These are phyloP conservation scores for Agrochola lychnidis DNA, from an alignment of 2,888 invertebrate genomes.

Conservation along the genomic window DNA sequence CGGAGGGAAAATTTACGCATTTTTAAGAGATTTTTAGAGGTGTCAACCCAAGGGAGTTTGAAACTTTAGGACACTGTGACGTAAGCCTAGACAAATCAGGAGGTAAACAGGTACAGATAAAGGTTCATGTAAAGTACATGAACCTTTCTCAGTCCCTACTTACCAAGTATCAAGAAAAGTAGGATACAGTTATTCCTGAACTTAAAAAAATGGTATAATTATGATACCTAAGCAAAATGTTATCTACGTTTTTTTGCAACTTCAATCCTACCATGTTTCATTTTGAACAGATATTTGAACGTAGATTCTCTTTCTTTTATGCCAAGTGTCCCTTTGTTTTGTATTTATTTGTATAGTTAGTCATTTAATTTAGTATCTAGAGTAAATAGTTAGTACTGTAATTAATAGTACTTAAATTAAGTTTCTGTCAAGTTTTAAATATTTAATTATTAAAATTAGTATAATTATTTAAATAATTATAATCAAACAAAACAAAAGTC, in stretches of 20 bases:
- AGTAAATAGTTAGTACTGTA: too few relatives aligned
- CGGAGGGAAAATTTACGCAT: slow-evolving; percentile 25
- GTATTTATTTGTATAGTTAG: too few relatives aligned
- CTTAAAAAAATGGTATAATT: not conserved
- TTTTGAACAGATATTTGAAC: not conserved
- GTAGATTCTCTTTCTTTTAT: not conserved
- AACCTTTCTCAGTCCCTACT: not conserved
- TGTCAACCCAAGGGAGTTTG: not conserved
- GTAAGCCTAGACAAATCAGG: not conserved
- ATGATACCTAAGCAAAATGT: not conserved
- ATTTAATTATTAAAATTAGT: too few relatives aligned
- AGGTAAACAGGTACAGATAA: not conserved
- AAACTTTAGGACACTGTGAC: not conserved
- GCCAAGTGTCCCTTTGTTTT: too few relatives aligned
- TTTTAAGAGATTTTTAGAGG: slow-evolving; percentile 18
- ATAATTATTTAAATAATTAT: too few relatives aligned
- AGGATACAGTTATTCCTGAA: not conserved
- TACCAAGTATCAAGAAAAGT: not conserved
- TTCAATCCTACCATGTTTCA: not conserved
- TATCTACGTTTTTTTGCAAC: not conserved
- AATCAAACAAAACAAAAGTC: too few relatives aligned
- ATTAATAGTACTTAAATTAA: too few relatives aligned
- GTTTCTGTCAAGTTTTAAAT: too few relatives aligned
- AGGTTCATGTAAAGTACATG: not conserved
- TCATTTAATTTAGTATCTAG: too few relatives aligned